A percentile compares a stretch with the other conserved stretches of the same genome.
Conservation (phyloP, 2,888 invertebrate species). For the Chloromyia formosa region DNA sequence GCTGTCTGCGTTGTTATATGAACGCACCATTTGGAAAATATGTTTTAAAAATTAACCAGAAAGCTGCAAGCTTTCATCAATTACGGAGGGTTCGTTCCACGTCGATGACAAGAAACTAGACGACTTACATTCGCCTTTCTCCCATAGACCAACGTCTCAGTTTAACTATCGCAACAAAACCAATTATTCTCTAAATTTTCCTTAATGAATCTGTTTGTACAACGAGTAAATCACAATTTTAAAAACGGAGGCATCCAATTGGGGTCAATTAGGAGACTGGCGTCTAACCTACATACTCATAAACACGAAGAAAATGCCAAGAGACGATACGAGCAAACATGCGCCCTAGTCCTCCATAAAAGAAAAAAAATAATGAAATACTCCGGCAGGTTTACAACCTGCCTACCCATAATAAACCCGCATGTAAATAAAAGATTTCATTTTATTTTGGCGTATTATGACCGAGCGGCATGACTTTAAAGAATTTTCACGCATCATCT, state of each 20-base stretch:
- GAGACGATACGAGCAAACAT: too few relatives aligned
- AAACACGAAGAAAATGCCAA: neutral
- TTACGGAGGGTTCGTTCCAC: too few relatives aligned
- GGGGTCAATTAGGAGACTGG: conserved; percentile 32
- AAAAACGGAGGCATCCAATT: conserved; percentile 22
- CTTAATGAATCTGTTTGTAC: conserved; percentile 29
- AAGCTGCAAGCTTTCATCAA: too few relatives aligned
- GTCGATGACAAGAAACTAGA: too few relatives aligned
- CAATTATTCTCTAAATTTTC: neutral
- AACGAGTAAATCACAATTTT: conserved; percentile 22
- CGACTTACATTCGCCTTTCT: too few relatives aligned
- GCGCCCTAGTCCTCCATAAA: too few relatives aligned
- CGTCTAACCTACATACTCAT: conserved; percentile 25
- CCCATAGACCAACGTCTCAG: too few relatives aligned
- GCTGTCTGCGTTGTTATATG: too few relatives aligned
- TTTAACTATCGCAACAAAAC: too few relatives aligned
- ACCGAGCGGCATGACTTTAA: conserved; percentile 13
- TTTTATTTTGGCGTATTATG: too few relatives aligned
- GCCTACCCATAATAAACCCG: conserved; percentile 32
- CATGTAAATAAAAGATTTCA: conserved; percentile 34
- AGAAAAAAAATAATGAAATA: conserved; percentile 14
- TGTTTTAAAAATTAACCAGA: too few relatives aligned
- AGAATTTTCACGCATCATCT: conserved; percentile 9
- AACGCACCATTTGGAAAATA: too few relatives aligned
- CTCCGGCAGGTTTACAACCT: conserved; percentile 28